Evolutionary conservation across 2,113 vertebrate genomes (phyloP).

Genomic region (Saguinus imperator): DNA sequence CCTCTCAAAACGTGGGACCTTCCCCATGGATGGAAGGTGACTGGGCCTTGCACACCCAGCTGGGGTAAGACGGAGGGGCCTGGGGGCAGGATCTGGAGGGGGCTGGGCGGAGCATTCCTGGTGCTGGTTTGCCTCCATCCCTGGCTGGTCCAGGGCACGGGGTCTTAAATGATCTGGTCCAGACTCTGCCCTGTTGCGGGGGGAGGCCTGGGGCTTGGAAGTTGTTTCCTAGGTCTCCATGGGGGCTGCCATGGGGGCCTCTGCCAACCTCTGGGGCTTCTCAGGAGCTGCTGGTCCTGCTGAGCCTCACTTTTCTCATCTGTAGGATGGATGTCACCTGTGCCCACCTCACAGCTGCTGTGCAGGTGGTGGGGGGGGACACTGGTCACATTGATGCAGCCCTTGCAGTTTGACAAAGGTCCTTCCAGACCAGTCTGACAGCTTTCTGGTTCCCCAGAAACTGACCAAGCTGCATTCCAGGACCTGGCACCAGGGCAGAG

Average conservation of each 20-base stretch:
- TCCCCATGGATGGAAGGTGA: not conserved
- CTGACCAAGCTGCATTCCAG: conserved; percentile 26
- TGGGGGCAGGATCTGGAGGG: not conserved
- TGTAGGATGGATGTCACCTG: accelerated
- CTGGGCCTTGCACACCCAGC: not conserved
- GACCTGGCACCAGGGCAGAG: not conserved
- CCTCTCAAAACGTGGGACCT: accelerated
- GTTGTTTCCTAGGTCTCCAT: not conserved
- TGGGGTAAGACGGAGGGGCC: not conserved
- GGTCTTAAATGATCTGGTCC: not conserved
- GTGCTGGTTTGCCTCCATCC: accelerated
- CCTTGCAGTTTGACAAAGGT: not conserved
- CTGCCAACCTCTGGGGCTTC: not conserved
- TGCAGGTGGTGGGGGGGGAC: accelerated
- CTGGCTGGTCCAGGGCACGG: not conserved
- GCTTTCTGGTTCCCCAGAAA: not conserved
- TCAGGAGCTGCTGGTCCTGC: accelerated
- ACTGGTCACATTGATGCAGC: accelerated
- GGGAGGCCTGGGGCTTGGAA: accelerated
- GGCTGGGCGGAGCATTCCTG: not conserved
- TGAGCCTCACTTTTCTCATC: not conserved
- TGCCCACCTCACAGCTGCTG: accelerated
- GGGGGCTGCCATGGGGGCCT: accelerated
- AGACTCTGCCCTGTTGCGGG: not conserved
- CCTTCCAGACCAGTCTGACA: not conserved